A percentile compares a stretch with the other conserved stretches of the same genome.
These are phyloP conservation scores for Elaeidobius kamerunicus DNA, from an alignment of 2,888 invertebrate species.

Conservation along the genomic window DNA sequence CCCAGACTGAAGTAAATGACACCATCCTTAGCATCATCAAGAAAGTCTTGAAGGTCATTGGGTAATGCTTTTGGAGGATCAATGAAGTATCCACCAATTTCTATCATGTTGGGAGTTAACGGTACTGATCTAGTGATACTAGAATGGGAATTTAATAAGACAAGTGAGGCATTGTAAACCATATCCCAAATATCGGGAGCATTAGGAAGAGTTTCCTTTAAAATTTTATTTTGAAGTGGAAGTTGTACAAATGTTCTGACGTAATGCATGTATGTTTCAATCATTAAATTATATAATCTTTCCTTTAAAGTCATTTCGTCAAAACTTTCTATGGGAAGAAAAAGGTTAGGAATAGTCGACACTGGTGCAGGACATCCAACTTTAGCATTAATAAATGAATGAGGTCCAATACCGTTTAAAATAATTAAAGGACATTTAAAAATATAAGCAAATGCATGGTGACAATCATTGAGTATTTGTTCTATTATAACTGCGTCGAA, in stretches of 20 bases:
- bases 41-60: constrained; percentile 33
- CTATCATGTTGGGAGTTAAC: constrained; percentile 54
- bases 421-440: constrained; percentile 46
- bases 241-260: constrained; percentile 30
- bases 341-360: constrained; percentile 53
- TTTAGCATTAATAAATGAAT: constrained; percentile 50
- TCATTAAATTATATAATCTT: constrained; percentile 53
- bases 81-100: constrained; percentile 56
- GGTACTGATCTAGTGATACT: constrained; percentile 52
- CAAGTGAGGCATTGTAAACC: constrained; percentile 38
- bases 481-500: constrained; percentile 51
- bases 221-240: constrained; percentile 35
- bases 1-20: constrained; percentile 61
- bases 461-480: constrained; percentile 52
- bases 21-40: constrained; percentile 36
- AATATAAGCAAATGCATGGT: constrained; percentile 45
- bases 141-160: constrained; percentile 49
- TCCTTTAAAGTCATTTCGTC: constrained; percentile 53
- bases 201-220: constrained; percentile 35
- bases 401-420: constrained; percentile 50
- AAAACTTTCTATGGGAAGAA: constrained; percentile 45
- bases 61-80: constrained; percentile 38
- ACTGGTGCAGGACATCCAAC: constrained; percentile 52
- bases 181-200: constrained; percentile 35
- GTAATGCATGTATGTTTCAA: constrained; percentile 29